A percentile compares a stretch with the other conserved stretches of the same genome.
Evolutionary conservation across 2,888 invertebrate genomes (phyloP).

Genomic region (Nasonovia ribisnigri): DNA sequence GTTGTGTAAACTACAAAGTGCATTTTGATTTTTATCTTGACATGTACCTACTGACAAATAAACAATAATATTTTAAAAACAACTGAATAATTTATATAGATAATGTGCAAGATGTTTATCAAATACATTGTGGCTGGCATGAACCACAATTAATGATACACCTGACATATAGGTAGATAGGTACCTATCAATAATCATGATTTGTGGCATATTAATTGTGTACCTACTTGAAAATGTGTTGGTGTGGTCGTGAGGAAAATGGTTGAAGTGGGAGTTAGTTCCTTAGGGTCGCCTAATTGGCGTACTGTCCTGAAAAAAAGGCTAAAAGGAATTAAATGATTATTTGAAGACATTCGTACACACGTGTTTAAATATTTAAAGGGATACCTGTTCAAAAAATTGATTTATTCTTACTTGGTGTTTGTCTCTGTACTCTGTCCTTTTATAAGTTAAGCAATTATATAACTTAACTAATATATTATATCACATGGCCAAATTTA

Average conservation of each 20-base stretch:
- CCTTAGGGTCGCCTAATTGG: background rate
- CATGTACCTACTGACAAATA: background rate
- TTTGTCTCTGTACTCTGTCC: background rate
- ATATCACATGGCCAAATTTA: background rate
- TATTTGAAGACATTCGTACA: background rate
- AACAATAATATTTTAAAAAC: background rate
- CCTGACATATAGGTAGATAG: background rate
- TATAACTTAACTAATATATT: background rate
- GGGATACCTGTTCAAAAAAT: background rate
- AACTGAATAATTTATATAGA: conserved; percentile 8
- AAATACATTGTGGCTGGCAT: background rate
- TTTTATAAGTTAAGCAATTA: background rate
- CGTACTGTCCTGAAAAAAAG: background rate
- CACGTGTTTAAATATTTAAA: background rate
- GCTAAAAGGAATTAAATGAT: background rate
- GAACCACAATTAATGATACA: background rate
- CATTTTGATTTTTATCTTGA: conserved; percentile 43
- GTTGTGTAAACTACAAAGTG: background rate
- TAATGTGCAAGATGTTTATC: background rate
- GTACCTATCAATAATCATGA: background rate
- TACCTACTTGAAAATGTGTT: background rate
- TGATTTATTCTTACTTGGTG: background rate
- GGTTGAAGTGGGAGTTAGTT: background rate
- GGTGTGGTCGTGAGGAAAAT: background rate
- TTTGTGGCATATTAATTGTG: background rate